Percentiles rank a stretch among this genome's conserved stretches.
These are phyloP conservation scores for Hartigia nigra DNA, from an alignment of 2,888 invertebrate genomes.

Conservation along the genomic window DNA sequence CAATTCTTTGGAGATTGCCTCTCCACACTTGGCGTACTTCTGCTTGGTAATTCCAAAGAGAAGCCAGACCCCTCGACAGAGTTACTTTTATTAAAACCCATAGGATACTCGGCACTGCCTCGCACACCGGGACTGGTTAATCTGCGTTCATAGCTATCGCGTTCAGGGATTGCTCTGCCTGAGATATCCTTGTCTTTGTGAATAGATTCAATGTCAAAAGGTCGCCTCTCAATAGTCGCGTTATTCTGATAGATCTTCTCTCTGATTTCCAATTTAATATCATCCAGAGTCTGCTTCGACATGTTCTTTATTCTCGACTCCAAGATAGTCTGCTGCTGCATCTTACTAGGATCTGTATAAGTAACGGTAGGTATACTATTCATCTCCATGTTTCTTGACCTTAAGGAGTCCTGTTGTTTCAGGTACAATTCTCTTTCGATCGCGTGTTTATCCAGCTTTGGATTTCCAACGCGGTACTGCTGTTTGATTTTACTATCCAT, in stretches of 20 bases:
- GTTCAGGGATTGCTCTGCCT: conserved; percentile 27
- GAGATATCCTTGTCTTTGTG: conserved; percentile 41
- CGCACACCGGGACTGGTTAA: conserved; percentile 27
- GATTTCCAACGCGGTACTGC: conserved; percentile 54
- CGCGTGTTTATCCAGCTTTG: conserved; percentile 42
- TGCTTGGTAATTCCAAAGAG: conserved; percentile 32
- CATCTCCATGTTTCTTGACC: conserved; percentile 39
- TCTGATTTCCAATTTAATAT: conserved; percentile 46
- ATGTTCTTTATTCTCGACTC: conserved; percentile 42
- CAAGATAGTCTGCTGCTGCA: conserved; percentile 41
- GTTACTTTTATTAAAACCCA: conserved; percentile 23
- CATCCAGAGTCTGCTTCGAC: conserved; percentile 43
- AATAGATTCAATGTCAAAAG: conserved; percentile 47
- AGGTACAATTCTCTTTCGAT: conserved; percentile 41
- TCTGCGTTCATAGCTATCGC: conserved; percentile 36
- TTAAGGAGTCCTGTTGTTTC: conserved; percentile 38
- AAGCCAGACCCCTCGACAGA: conserved; percentile 39
- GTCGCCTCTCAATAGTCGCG: conserved; percentile 36
- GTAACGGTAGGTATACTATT: conserved; percentile 48
- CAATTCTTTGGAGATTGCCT: conserved; percentile 40
- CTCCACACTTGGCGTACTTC: conserved; percentile 31
- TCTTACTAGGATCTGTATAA: conserved; percentile 51
- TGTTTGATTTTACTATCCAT: conserved; percentile 79
- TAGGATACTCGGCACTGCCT: conserved; percentile 31
- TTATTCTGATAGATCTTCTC: conserved; percentile 48